phyloP scores from a whole-genome alignment of 1,140 invertebrate genomes.

The Cyphomyrmex costatus region DNA sequence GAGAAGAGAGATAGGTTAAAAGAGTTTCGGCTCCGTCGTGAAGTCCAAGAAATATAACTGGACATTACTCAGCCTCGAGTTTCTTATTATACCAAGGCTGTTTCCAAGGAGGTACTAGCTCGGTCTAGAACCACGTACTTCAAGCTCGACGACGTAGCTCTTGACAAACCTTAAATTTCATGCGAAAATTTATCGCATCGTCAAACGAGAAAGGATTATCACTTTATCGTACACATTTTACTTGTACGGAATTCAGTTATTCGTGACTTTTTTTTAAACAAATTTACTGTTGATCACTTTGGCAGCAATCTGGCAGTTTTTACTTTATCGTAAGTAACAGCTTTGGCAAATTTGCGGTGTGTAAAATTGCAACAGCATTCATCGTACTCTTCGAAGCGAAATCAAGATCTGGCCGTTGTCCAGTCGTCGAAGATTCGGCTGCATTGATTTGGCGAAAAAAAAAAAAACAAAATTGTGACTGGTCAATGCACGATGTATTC shows the following conservation, averaged over 20 bases:
- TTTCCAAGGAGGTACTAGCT: conserved; percentile 69
- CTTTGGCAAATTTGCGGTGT: conserved; percentile 65
- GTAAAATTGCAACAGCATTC: conserved; percentile 53
- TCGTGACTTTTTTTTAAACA: conserved; percentile 1
- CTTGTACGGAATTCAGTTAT: not conserved
- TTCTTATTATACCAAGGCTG: conserved; percentile 79
- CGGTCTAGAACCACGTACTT: conserved; percentile 31
- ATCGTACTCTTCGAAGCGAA: conserved; percentile 45
- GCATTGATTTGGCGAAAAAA: conserved; percentile 71
- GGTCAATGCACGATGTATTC: not conserved
- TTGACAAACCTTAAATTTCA: conserved; percentile 73
- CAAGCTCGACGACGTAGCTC: conserved; percentile 45
- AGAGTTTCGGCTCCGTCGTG: conserved; percentile 71
- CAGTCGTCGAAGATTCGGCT: conserved; percentile 63
- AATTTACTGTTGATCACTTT: conserved; percentile 63
- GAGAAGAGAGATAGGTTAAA: conserved; percentile 62
- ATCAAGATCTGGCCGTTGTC: conserved; percentile 72
- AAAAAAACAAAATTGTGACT: conserved; percentile 66
- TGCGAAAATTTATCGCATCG: conserved; percentile 72
- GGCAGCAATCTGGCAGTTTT: conserved; percentile 62
- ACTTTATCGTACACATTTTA: not conserved
- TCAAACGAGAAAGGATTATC: conserved; percentile 46
- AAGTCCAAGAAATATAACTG: conserved; percentile 78
- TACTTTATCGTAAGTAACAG: conserved; percentile 64
- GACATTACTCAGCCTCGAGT: conserved; percentile 79